A percentile compares a stretch with the other conserved stretches of the same genome.
Evolutionary conservation across 2,797 vertebrate species (phyloP).

Genomic region (Manis crassicaudata): DNA sequence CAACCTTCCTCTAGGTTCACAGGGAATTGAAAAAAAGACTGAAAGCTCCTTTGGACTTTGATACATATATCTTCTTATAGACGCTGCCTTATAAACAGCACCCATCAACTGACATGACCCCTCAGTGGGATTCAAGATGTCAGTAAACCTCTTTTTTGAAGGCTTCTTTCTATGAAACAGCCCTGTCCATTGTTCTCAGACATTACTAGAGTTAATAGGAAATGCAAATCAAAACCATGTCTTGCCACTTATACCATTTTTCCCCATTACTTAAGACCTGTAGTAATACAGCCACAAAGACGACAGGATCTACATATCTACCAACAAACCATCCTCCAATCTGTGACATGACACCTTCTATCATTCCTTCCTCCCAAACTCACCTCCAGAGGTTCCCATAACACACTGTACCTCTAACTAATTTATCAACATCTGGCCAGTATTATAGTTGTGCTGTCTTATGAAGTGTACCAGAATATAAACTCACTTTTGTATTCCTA

Average conservation of each 20-base stretch:
- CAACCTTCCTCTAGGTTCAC: background rate
- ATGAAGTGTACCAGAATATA: background rate
- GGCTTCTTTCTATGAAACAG: background rate
- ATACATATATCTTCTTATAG: slow-evolving; percentile 50
- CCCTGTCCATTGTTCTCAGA: background rate
- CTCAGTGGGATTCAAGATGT: slow-evolving; percentile 39
- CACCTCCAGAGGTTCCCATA: background rate
- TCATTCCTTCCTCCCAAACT: background rate
- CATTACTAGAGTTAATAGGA: slow-evolving; percentile 1
- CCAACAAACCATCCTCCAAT: background rate
- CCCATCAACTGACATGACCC: background rate
- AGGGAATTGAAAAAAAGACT: slow-evolving; percentile 61
- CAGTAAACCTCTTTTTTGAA: slow-evolving; percentile 27
- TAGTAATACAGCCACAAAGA: background rate
- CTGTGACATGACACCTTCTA: background rate
- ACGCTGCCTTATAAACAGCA: slow-evolving; percentile 57
- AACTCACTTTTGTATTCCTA: background rate
- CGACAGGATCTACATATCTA: background rate
- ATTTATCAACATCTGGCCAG: background rate
- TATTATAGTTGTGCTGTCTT: background rate
- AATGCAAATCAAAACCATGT: background rate
- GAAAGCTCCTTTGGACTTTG: slow-evolving; percentile 64
- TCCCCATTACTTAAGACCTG: slow-evolving; percentile 25
- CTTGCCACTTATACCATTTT: background rate
- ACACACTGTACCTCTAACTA: background rate